Base-by-base conservation (phyloP, 2,888 invertebrate species). In the Bruchidius siliquastri region DNA sequence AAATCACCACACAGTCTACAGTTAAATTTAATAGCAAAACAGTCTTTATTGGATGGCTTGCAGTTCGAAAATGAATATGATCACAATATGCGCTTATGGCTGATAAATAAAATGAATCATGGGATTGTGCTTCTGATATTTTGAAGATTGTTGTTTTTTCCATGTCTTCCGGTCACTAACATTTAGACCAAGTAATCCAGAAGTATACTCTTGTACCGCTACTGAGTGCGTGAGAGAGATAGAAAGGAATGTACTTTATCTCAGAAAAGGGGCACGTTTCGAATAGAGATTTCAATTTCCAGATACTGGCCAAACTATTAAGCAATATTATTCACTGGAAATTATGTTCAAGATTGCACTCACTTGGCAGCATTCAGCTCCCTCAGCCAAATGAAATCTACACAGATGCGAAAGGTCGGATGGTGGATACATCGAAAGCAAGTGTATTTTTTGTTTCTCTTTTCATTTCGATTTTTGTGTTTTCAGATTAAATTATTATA, bases 221-320 rank as follows among this genome's bases (percentile, higher is more conserved):
- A 49, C 49, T 49, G 49, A 8, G 8, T 13, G 49, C 3, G 49
- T 1, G 49, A 49, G 49, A 49, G 49, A 49, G 49, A 49, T 1
- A 49, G 49, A 49, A 49, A 18, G 49, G 1, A 18, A 18, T 49
- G 49, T 13, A 13, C 73, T 75, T 75, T 74, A 77, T 77, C 79
- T 78, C 79, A 77, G 77, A 80, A 49, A 49, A 49, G 18, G 79
- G 71, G 71, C 73, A 72, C 79, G 79, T 79, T 77, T 78, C 78
- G 77, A 80, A 79, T 80, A 82, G 80, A 85, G 85, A 85, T 85
- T 84, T 84, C 85, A 84, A 85, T 85, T 85, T 84, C 77, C 81
- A 82, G 78, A 78, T 78, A 78, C 74, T 74, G 75, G 73, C 73
- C 74, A 67, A 70, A 72, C 72, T 75, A 74, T 76, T 76, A 75